phyloP scores from a whole-genome alignment of 2,113 vertebrate species.

The Camelus dromedarius region DNA sequence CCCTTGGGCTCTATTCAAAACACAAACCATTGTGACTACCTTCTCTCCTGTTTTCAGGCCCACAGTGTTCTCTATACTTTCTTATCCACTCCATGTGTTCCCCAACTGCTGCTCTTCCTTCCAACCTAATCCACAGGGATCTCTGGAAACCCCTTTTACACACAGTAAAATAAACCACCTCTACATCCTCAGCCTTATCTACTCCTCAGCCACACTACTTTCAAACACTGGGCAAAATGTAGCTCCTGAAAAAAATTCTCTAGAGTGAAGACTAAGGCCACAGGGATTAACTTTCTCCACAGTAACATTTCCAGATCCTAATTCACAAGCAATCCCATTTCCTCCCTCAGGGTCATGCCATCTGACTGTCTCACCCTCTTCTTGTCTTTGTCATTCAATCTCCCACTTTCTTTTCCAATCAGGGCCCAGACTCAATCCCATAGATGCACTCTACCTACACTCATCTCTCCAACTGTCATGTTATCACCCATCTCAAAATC shows the following conservation, averaged over 20 bases:
- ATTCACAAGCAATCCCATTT: neutral
- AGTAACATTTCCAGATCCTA: neutral
- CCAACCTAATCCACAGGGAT: neutral
- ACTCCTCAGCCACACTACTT: neutral
- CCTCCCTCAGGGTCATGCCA: neutral
- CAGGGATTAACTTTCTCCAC: neutral
- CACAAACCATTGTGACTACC: neutral
- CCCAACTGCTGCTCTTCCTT: neutral
- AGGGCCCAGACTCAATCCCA: neutral
- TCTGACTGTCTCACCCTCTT: neutral
- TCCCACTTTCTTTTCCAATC: neutral
- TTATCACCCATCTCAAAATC: neutral
- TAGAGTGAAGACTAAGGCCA: neutral
- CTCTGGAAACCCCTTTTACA: neutral
- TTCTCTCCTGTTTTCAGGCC: neutral
- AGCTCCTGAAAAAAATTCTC: neutral
- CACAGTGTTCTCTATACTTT: neutral
- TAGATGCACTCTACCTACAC: neutral
- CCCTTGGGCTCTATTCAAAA: slow-evolving; percentile 12
- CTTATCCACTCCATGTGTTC: neutral
- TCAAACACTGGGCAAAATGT: neutral
- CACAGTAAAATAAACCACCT: slow-evolving; percentile 20
- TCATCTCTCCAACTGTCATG: neutral
- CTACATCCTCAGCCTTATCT: neutral
- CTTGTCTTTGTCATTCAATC: slow-evolving; percentile 20